phyloP scores from a whole-genome alignment of 2,888 invertebrate species.

The Eilema griseolum region DNA sequence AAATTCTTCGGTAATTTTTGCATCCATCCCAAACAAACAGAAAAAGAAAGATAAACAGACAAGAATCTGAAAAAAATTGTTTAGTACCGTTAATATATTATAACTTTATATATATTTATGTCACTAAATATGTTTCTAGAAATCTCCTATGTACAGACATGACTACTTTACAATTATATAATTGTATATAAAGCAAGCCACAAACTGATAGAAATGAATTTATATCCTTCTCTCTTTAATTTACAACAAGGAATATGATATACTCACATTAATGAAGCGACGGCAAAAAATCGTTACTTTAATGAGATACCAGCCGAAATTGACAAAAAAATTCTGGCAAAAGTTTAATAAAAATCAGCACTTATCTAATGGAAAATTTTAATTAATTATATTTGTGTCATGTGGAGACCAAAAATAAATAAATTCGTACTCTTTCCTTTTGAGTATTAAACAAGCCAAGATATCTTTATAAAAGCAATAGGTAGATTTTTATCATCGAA shows the following conservation, averaged over 20 bases:
- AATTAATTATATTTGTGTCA: conserved; percentile 7
- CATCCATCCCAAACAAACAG: no score
- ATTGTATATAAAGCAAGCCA: no score
- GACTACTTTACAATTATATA: no score
- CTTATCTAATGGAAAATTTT: conserved; percentile 12
- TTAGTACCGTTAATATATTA: no score
- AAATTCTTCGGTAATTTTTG: no score
- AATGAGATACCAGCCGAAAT: conserved; percentile 26
- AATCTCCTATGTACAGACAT: no score
- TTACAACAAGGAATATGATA: background rate
- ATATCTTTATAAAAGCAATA: no score
- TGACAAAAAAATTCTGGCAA: conserved; percentile 18
- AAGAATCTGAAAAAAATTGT: no score
- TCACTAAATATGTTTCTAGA: no score
- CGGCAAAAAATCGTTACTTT: conserved; percentile 22
- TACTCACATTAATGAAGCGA: conserved; percentile 18
- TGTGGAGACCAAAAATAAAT: background rate
- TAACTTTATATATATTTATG: no score
- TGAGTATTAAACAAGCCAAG: background rate
- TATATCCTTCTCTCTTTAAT: conserved; percentile 10
- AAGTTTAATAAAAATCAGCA: conserved; percentile 15
- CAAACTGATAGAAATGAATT: background rate
- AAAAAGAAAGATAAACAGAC: no score
- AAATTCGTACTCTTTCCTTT: background rate
- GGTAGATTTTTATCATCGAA: no score